Conservation (phyloP, 1,140 invertebrate genomes). For the Drosophila athabasca region DNA sequence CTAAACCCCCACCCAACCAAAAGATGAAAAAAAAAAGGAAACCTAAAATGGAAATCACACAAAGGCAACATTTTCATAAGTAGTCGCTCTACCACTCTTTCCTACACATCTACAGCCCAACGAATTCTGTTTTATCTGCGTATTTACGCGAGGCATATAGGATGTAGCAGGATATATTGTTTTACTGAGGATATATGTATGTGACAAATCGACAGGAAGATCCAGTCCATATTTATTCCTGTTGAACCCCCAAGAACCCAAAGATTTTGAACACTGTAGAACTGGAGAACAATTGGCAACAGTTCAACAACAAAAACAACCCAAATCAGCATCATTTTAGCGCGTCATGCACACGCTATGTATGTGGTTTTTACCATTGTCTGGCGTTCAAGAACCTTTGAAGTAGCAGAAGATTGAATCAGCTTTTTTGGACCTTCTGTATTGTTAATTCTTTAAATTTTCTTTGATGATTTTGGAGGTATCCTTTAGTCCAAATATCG, state of each 20-base stretch:
- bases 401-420: background rate
- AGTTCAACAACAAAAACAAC: no score
- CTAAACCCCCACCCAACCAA: conserved; percentile 29
- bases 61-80: conserved; percentile 60
- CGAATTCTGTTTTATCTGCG: conserved; percentile 33
- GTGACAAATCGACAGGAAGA: no score
- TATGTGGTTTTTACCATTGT: no score
- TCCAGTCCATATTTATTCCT: no score
- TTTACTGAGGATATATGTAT: background rate
- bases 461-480: conserved; percentile 5
- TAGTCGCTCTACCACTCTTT: conserved; percentile 3
- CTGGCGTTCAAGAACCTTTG: no score
- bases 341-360: no score
- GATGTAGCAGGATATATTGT: background rate
- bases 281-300: no score
- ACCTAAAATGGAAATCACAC: conserved; percentile 38
- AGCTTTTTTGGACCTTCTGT: background rate
- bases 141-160: background rate
- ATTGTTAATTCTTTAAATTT: background rate
- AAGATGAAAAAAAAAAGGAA: conserved; percentile 1
- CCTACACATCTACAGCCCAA: conserved; percentile 5
- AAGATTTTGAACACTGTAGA: no score
- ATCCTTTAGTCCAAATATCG: background rate
- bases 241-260: no score
- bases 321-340: no score